These are phyloP conservation scores for Cyclura pinguis DNA, from an alignment of 2,797 vertebrate species.

Conservation along the genomic window DNA sequence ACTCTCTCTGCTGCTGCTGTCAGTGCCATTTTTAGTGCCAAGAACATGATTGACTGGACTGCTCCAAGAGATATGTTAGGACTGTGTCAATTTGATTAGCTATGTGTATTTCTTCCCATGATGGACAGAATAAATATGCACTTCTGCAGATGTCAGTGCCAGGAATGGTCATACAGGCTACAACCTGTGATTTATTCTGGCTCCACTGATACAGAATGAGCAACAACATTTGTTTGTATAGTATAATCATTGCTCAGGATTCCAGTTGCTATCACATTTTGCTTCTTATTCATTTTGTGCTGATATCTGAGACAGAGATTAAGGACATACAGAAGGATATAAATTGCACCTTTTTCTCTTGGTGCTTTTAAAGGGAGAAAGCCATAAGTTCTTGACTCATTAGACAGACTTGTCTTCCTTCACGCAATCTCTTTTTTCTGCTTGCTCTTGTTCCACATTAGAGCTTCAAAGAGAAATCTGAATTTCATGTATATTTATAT, in stretches of 20 bases:
- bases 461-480: neutral
- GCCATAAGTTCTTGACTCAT: neutral
- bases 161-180: neutral
- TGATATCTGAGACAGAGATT: neutral
- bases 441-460: neutral
- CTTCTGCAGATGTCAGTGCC: neutral
- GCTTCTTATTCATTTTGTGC: neutral
- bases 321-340: neutral
- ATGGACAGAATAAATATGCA: neutral
- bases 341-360: neutral
- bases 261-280: neutral
- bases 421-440: too few species aligned
- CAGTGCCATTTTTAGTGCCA: neutral
- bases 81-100: conserved; percentile 7
- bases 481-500: too few species aligned
- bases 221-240: neutral
- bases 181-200: neutral
- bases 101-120: conserved; percentile 33
- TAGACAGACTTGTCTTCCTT: neutral
- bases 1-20: neutral
- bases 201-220: neutral
- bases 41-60: conserved; percentile 27
- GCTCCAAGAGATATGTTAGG: neutral
- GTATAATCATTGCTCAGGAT: neutral
- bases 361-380: conserved; percentile 1